Evolutionary conservation across 2,797 vertebrate species (phyloP), one percentile per base, ranked within the genome.

Genomic region (Eleutherodactylus coqui): DNA sequence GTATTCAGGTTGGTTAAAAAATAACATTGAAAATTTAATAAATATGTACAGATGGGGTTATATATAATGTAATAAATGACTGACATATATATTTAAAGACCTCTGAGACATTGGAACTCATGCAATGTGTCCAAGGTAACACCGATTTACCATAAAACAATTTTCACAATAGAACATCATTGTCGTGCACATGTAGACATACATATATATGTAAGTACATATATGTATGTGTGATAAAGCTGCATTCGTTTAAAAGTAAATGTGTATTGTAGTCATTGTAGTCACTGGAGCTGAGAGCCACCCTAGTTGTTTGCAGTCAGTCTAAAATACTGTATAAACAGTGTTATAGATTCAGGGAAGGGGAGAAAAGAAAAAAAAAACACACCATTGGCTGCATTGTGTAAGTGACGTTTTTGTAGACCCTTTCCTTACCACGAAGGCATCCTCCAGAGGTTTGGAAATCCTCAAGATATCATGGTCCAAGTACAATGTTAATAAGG

Each of bases 101-200:
- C 75, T 75, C 89, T 90, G 29, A 27, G 88, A 91, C 87, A 84
- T 91, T 88, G 89, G 91, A 91, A 90, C 89, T 87, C 92, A 92
- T 92, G 92, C 84, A 92, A 91, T 90, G 90, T 91, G 92, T 87
- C 89, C 90, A 93, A 85, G 92, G 88, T 92, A 91, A 91, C 91
- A 92, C 93, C 91, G 93, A 90, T 93, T 93, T 92, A 91, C 93
- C 92, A 94, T 89, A 93, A 94, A 93, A 91, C 91, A 92, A 94
- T 94, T 93, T 93, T 93, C 93, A 92, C 92, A 93, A 94, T 91
- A 93, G 92, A 94, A 89, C 88, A 90, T 77, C 41, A 90, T 91
- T 91, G 89, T 89, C 91, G 93, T 93, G 92, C 72, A 85, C 45
- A 88, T 77, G 76, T 77, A 69, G n/a, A 77, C 93, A 89, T 76